Percentiles rank a stretch among this genome's conserved stretches.
phyloP scores from a whole-genome alignment of 1,140 invertebrate genomes.

The Drosophila pectinifera region DNA sequence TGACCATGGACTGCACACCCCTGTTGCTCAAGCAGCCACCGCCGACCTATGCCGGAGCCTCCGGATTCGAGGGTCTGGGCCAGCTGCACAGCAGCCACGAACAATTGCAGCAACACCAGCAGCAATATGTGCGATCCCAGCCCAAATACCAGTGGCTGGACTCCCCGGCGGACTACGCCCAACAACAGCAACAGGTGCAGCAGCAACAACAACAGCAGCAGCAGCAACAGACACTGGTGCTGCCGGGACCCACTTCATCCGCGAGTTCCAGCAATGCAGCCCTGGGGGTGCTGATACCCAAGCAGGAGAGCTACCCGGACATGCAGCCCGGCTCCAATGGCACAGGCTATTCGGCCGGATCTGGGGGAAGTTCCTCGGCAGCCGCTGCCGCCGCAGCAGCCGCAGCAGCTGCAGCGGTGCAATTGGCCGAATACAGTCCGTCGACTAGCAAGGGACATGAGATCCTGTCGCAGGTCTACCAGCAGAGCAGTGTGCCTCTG shows the following conservation, averaged over 20 bases:
- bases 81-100: slow-evolving; percentile 76
- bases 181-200: slow-evolving; percentile 51
- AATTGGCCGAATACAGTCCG: slow-evolving; percentile 96
- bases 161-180: slow-evolving; percentile 84
- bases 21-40: slow-evolving; percentile 86
- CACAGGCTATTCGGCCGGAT: slow-evolving; percentile 58
- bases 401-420: slow-evolving; percentile 86
- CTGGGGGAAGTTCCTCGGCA: slow-evolving; percentile 33
- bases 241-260: slow-evolving; percentile 86
- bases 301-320: slow-evolving; percentile 88
- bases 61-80: slow-evolving; percentile 70
- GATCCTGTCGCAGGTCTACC: slow-evolving; percentile 95
- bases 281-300: slow-evolving; percentile 87
- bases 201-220: slow-evolving; percentile 57
- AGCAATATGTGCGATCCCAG: slow-evolving; percentile 72
- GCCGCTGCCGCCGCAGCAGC: slow-evolving; percentile 60
- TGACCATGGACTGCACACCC: slow-evolving; percentile 87
- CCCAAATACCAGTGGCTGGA: slow-evolving; percentile 88
- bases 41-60: slow-evolving; percentile 85
- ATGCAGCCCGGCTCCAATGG: slow-evolving; percentile 71
- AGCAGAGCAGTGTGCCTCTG: slow-evolving; percentile 92
- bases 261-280: slow-evolving; percentile 84
- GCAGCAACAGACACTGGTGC: slow-evolving; percentile 85
- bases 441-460: slow-evolving; percentile 97
- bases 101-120: slow-evolving; percentile 70